phyloP scores from a whole-genome alignment of 2,888 invertebrate genomes.

The Cantharis rustica region DNA sequence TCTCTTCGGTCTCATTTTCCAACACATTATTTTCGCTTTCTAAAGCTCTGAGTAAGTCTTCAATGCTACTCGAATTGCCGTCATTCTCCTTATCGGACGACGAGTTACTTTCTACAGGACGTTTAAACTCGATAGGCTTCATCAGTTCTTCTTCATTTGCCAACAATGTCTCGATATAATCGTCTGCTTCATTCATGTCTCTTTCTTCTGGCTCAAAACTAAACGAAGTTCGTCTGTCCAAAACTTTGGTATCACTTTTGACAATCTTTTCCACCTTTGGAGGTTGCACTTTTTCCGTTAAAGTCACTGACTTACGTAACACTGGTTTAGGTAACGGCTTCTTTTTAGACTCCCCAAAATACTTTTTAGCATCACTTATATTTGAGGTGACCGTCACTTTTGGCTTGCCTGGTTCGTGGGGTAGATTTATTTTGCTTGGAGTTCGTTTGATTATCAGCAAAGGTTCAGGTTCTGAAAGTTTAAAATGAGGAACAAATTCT shows the following conservation, averaged over 20 bases:
- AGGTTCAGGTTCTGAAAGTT: conserved; percentile 48
- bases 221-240: conserved; percentile 38
- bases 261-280: background rate
- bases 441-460: conserved; percentile 54
- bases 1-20: conserved; percentile 44
- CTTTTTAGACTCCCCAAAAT: conserved; percentile 50
- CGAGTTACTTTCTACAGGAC: conserved; percentile 36
- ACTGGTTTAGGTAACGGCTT: conserved; percentile 29
- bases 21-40: conserved; percentile 47
- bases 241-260: background rate
- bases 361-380: conserved; percentile 50
- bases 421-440: conserved; percentile 53
- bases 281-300: conserved; percentile 14
- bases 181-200: conserved; percentile 51
- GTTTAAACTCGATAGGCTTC: conserved; percentile 48
- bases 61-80: conserved; percentile 52
- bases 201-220: conserved; percentile 55
- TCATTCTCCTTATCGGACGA: conserved; percentile 39
- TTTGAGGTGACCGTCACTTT: conserved; percentile 51
- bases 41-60: conserved; percentile 54
- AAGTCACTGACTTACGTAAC: conserved; percentile 38
- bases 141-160: conserved; percentile 52
- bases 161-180: conserved; percentile 54
- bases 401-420: conserved; percentile 53
- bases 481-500: conserved; percentile 50